Conservation (phyloP, 2,888 invertebrate genomes). For the Chironomus riparius region DNA sequence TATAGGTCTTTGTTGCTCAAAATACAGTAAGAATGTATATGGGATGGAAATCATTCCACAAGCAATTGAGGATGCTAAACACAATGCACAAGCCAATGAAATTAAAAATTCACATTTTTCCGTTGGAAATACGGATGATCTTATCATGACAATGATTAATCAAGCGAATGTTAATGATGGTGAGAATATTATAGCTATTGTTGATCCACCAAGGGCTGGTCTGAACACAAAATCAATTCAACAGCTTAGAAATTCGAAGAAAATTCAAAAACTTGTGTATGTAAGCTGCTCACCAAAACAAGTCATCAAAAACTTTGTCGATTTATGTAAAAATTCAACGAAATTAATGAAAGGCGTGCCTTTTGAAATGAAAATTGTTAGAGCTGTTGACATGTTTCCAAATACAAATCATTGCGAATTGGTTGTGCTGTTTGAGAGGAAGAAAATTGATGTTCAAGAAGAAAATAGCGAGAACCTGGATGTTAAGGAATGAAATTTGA, state of each 20-base stretch:
- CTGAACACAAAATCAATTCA: neutral
- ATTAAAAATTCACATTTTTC: constrained; percentile 77
- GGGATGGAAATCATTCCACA: constrained; percentile 80
- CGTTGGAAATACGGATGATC: constrained; percentile 84
- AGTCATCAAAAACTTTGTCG: constrained; percentile 73
- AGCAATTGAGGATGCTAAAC: constrained; percentile 84
- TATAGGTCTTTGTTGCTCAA: constrained; percentile 78
- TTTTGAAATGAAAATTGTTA: constrained; percentile 70
- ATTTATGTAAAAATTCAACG: constrained; percentile 72
- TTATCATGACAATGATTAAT: constrained; percentile 62
- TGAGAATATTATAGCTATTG: constrained; percentile 70
- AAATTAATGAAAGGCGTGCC: constrained; percentile 76
- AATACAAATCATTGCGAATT: too few species aligned
- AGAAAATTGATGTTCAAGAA: too few species aligned
- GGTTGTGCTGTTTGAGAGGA: too few species aligned
- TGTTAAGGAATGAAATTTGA: too few species aligned
- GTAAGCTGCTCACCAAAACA: constrained; percentile 86
- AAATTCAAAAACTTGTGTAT: constrained; percentile 64
- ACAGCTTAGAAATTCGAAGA: constrained; percentile 12
- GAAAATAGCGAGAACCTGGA: too few species aligned
- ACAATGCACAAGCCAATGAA: constrained; percentile 72
- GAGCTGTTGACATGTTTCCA: constrained; percentile 34
- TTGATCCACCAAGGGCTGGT: constrained; percentile 96
- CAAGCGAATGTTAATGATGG: constrained; percentile 46
- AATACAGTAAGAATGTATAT: constrained; percentile 70